Evolutionary conservation across 37 sponge, comb jelly and placozoan species (phyloP), one percentile per base, ranked within the genome.

Genomic region (Cladorhizidae sp.): DNA sequence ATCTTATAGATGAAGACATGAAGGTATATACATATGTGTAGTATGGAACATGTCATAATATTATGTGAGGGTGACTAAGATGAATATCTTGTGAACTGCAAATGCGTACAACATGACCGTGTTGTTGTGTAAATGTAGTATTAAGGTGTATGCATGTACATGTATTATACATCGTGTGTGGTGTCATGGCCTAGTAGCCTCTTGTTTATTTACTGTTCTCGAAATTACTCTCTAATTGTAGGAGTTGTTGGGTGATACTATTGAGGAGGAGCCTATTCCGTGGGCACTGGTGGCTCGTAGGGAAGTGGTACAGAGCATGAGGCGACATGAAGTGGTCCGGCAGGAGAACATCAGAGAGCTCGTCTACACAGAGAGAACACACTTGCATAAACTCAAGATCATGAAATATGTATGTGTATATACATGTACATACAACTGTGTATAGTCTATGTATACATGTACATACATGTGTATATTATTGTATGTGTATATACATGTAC

Each of bases 331-430:
- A 78, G 78, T 81, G 18, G 56, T 80, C 57, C 56, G 94, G 32
- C 90, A 93, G 69, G 94, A 93, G 68, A 54, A 89, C 52, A 89
- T 93, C 62, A 57, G 67, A 61, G 94, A 94, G 58, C 83, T 94
- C 52, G 79, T 94, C 35, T 79, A 94, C 85, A 94, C 94, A 18
- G 94, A 94, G 79, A 80, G 86, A 51, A 90, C 90, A 43, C 94
- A 94, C 73, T 51, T 94, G 37, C 84, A 85, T 54, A 94, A 90
- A 55, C 91, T 94, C 55, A 86, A 87, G 58, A 78, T 87, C 70
- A 94, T 94, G 91, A 64, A 77, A 73, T 83, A 86, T 71, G 90
- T 93, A 42, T 73, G 92, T 40, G 50, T 15, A 15, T n/a, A 11
- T 35, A 37, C 31, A 67, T 25, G n/a, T n/a, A n/a, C n/a, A n/a